A percentile compares a stretch with the other conserved stretches of the same genome.
Conservation (phyloP, 30 jellyfish, hydroid and myxozoan species). For the Chironex yamaguchii region DNA sequence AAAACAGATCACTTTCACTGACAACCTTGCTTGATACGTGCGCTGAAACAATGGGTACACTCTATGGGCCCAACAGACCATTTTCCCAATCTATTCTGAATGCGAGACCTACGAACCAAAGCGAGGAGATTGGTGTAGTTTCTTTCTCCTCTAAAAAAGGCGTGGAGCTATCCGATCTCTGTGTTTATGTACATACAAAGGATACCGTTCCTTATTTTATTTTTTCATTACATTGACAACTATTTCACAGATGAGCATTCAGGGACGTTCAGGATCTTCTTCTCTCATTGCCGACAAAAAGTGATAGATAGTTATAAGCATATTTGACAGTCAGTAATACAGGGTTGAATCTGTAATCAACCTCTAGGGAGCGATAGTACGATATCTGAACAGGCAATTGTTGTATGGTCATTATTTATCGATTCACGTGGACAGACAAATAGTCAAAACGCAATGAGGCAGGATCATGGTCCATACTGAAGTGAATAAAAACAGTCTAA, state of each 20-base stretch:
- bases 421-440: too few relatives aligned
- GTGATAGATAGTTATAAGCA: constrained; percentile 17
- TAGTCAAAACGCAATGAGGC: too few relatives aligned
- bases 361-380: constrained; percentile 14
- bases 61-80: too few relatives aligned
- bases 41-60: too few relatives aligned
- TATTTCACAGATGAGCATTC: too few relatives aligned
- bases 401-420: too few relatives aligned
- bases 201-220: background rate
- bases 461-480: too few relatives aligned
- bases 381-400: too few relatives aligned
- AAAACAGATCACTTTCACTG: too few relatives aligned
- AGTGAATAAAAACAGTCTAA: too few relatives aligned
- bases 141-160: background rate
- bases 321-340: background rate
- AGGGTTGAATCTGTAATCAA: constrained; percentile 27
- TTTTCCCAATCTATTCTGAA: background rate
- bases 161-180: background rate
- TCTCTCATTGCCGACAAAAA: constrained; percentile 14
- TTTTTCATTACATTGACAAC: background rate
- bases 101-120: background rate
- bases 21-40: too few relatives aligned
- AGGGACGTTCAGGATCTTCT: too few relatives aligned
- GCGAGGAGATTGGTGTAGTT: background rate
- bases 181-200: background rate